A percentile compares a stretch with the other conserved stretches of the same genome.
phyloP scores from a whole-genome alignment of 2,888 invertebrate species.

The Melinopterus prodromus region DNA sequence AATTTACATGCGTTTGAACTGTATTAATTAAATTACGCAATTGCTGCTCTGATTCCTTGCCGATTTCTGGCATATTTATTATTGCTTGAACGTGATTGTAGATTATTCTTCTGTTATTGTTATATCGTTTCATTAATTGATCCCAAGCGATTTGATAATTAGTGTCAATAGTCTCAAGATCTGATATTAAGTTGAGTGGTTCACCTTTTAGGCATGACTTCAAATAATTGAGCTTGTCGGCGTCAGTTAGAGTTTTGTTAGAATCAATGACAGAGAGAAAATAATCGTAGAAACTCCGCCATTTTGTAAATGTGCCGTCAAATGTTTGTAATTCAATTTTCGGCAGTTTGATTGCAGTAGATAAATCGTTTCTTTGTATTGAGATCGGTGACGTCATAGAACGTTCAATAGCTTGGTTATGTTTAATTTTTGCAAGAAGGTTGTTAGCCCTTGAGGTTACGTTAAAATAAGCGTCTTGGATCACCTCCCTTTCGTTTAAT shows the following conservation, averaged over 20 bases:
- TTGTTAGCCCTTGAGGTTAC: constrained; percentile 10
- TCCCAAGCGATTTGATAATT: constrained; percentile 33
- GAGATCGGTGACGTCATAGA: background rate
- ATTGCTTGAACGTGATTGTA: constrained; percentile 23
- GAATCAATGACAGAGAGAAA: constrained; percentile 39
- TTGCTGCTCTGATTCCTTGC: background rate
- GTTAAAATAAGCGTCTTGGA: constrained; percentile 22
- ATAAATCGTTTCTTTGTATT: background rate
- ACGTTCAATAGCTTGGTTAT: background rate
- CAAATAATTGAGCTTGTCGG: constrained; percentile 39
- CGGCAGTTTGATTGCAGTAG: constrained; percentile 26
- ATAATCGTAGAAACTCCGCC: constrained; percentile 38
- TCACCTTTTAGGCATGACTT: constrained; percentile 26
- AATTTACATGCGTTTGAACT: constrained; percentile 23
- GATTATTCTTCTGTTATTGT: constrained; percentile 31
- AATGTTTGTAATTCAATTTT: constrained; percentile 37
- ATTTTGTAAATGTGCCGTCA: constrained; percentile 37
- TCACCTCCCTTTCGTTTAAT: constrained; percentile 7
- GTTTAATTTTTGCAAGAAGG: background rate
- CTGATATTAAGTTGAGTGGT: constrained; percentile 24
- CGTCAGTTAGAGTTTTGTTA: constrained; percentile 36
- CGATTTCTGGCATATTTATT: constrained; percentile 21
- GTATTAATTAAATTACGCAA: constrained; percentile 6
- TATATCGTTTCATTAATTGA: constrained; percentile 23
- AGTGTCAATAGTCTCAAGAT: constrained; percentile 26